A percentile compares a stretch with the other conserved stretches of the same genome.
Evolutionary conservation across 1,140 invertebrate genomes (phyloP).

Genomic region (Belonocnema kinseyi): DNA sequence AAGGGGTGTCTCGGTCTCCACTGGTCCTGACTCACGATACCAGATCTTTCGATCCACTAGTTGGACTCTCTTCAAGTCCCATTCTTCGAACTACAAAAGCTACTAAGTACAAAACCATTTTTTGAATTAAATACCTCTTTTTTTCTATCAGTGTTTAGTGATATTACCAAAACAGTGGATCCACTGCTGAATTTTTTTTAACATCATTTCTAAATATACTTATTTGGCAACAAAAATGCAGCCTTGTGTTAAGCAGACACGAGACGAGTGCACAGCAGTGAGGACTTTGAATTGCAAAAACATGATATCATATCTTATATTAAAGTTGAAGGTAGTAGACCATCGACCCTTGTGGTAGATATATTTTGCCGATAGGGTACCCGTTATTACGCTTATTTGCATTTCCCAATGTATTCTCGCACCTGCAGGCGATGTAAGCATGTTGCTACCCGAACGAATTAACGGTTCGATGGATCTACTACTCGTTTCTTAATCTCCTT

Average conservation of each 20-base stretch:
- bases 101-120: not conserved
- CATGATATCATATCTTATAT: constrained; percentile 34
- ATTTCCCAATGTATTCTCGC: constrained; percentile 56
- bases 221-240: not conserved
- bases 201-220: not conserved
- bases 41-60: constrained; percentile 36
- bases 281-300: constrained; percentile 9
- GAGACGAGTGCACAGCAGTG: not conserved
- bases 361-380: constrained; percentile 50
- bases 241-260: not conserved
- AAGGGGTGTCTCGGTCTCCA: constrained; percentile 37
- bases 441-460: constrained; percentile 37
- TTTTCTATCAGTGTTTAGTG: not conserved
- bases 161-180: not conserved
- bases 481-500: constrained; percentile 35
- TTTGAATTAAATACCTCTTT: not conserved
- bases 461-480: constrained; percentile 34
- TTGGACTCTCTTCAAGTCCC: not conserved
- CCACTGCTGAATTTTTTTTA: not conserved
- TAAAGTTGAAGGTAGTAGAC: constrained; percentile 39
- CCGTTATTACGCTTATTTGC: constrained; percentile 56
- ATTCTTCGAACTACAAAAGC: constrained; percentile 22
- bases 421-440: constrained; percentile 45
- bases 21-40: constrained; percentile 40
- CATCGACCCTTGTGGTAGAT: constrained; percentile 42